These are phyloP conservation scores for Cybosia mesomella DNA, from an alignment of 2,888 invertebrate genomes.

Conservation along the genomic window DNA sequence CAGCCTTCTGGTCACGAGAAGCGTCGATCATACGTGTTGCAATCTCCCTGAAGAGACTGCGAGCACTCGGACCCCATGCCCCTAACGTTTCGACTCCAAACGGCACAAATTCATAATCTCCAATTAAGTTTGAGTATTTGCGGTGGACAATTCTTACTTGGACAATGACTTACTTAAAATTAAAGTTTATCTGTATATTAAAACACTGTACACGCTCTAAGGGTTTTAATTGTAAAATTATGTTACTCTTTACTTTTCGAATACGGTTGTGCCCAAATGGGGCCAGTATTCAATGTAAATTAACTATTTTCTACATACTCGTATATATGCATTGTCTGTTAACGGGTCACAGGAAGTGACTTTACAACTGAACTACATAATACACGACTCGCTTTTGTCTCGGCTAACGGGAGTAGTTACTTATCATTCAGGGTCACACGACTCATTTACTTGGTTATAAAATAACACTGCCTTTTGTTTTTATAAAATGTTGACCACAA, in stretches of 20 bases:
- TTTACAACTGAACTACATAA: constrained; percentile 65
- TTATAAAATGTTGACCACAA: constrained; percentile 14
- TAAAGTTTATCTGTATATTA: neutral
- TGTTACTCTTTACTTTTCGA: constrained; percentile 47
- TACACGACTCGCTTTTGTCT: constrained; percentile 62
- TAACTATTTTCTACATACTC: constrained; percentile 64
- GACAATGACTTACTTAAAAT: neutral
- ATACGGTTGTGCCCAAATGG: constrained; percentile 38
- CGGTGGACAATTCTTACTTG: too few species aligned
- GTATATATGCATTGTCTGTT: constrained; percentile 58
- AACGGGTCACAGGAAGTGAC: constrained; percentile 69
- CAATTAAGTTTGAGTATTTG: too few species aligned
- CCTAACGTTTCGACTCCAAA: too few species aligned
- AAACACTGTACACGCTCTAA: neutral
- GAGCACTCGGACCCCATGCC: too few species aligned
- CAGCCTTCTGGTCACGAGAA: too few species aligned
- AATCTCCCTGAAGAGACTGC: too few species aligned
- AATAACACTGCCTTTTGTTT: constrained; percentile 30
- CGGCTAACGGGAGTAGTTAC: constrained; percentile 66
- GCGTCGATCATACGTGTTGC: too few species aligned
- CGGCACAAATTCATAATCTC: too few species aligned
- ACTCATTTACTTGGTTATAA: constrained; percentile 56
- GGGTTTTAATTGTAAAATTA: constrained; percentile 28
- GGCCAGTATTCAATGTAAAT: constrained; percentile 74
- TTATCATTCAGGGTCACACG: constrained; percentile 66